These are phyloP conservation scores for Prosopocoilus inquinatus DNA, from an alignment of 2,888 invertebrate species.

Conservation along the genomic window DNA sequence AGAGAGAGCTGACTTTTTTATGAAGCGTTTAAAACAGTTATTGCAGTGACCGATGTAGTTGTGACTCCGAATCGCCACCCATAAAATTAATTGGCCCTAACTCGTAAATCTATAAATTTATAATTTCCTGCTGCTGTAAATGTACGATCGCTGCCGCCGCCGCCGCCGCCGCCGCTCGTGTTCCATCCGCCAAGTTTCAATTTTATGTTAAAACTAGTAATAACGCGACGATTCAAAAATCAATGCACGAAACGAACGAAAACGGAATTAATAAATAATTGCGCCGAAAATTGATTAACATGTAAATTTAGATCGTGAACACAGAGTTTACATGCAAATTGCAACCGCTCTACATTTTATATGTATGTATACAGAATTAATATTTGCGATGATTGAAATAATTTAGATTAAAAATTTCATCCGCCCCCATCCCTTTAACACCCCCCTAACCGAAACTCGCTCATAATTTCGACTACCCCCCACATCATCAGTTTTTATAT, in stretches of 20 bases:
- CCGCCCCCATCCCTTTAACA: constrained; percentile 2
- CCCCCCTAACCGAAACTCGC: constrained; percentile 2
- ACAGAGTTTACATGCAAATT: too few relatives aligned
- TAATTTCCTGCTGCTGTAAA: constrained; percentile 39
- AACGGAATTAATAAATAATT: constrained; percentile 33
- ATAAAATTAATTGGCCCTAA: constrained; percentile 47
- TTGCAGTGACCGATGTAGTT: constrained; percentile 33
- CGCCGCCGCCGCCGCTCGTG: too few relatives aligned
- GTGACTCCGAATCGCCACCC: constrained; percentile 35
- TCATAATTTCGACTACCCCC: constrained; percentile 4
- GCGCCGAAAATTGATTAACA: constrained; percentile 35
- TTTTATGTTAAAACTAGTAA: constrained; percentile 36
- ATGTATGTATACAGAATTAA: constrained; percentile 22
- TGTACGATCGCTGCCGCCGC: too few relatives aligned
- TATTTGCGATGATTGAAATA: constrained; percentile 31
- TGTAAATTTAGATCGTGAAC: too few relatives aligned
- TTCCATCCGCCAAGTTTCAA: constrained; percentile 27
- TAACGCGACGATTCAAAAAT: constrained; percentile 27
- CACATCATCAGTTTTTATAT: constrained; percentile 11
- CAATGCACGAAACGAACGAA: constrained; percentile 12
- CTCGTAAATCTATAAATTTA: constrained; percentile 47
- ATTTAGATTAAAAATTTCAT: constrained; percentile 18
- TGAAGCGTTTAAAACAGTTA: constrained; percentile 40
- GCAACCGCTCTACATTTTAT: constrained; percentile 6
- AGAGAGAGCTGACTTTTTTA: constrained; percentile 37